phyloP scores from a whole-genome alignment of 37 sponge, comb jelly and placozoan genomes.

The Lycopodina hypogea region DNA sequence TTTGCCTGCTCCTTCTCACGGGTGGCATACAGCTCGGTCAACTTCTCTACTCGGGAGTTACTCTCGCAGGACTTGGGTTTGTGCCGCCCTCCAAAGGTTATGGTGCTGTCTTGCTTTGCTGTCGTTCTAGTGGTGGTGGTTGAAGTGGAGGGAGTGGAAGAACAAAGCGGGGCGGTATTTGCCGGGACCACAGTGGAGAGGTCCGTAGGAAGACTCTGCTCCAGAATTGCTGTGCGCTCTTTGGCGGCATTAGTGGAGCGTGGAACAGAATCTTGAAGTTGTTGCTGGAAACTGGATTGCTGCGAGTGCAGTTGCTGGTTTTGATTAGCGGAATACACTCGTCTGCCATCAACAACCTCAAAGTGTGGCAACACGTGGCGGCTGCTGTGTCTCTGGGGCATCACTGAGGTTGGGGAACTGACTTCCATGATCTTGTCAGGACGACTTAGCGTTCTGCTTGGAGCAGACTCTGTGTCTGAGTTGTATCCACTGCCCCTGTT shows the following conservation, averaged over 20 bases:
- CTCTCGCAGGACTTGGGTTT: conserved; percentile 15
- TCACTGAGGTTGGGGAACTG: conserved; percentile 17
- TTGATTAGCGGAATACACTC: neutral
- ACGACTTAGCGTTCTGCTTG: conserved; percentile 49
- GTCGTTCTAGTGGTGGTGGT: neutral
- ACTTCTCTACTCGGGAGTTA: neutral
- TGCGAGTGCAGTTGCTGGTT: neutral
- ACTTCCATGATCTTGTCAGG: conserved; percentile 34
- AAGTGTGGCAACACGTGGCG: neutral
- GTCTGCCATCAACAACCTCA: neutral
- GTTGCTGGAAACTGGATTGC: neutral
- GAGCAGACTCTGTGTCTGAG: conserved; percentile 68
- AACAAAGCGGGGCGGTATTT: neutral
- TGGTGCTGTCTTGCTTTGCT: neutral
- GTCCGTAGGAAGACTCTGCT: neutral
- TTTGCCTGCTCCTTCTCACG: neutral
- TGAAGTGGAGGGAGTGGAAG: neutral
- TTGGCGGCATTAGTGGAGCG: neutral
- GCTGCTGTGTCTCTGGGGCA: conserved; percentile 7
- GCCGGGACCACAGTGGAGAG: neutral
- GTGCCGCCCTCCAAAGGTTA: neutral
- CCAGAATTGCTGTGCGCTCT: neutral
- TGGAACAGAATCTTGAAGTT: neutral
- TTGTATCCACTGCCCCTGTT: conserved; percentile 37
- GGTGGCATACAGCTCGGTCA: neutral